Base-by-base conservation (phyloP, 2,888 invertebrate genomes). In the Ferrisia virgata region DNA sequence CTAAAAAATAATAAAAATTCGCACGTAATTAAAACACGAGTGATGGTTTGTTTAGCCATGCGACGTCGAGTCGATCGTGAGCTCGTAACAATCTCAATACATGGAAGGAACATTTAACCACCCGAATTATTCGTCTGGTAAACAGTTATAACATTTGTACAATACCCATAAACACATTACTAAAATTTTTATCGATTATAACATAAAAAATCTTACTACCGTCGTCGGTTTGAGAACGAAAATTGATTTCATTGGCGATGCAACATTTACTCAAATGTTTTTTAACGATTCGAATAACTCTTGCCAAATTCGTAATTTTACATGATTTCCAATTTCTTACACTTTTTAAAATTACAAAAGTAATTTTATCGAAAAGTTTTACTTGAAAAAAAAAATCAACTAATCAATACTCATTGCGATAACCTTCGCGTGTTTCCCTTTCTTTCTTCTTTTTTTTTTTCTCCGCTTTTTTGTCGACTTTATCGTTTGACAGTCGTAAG, bases 401-500 rank as follows among this genome's bases (percentile, higher is more conserved):
- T 18, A 76, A 76, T 76, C 72, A 36, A 76, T 76, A 76, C 18
- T 36, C 22, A 64, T 64, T 53, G 69, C 69, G 72, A 33, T 76
- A 76, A 76, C 72, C 72, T 76, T 76, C 72, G 72, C 72, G 36
- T 76, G 72, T 76, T 72, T 64, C 64, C 2, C 28, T 64, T 64
- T 76, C 18, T 76, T 76, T 31, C 11, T 5, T 22, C n/a, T n/a
- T n/a, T n/a, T n/a, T n/a, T n/a, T n/a, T n/a, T n/a, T n/a, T n/a
- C n/a, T n/a, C n/a, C n/a, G n/a, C n/a, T 72, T 72, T 72, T 72
- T 76, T 36, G 72, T 36, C 72, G 36, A 36, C 72, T 36, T 76
- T 76, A 76, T 76, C 72, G 72, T 76, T 76, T 76, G 72, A 76
- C 72, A 76, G 72, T 76, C 18, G 72, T 76, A 76, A 36, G 72